Conservation (phyloP, 2,797 vertebrate species). For the Peromyscus nudipes region DNA sequence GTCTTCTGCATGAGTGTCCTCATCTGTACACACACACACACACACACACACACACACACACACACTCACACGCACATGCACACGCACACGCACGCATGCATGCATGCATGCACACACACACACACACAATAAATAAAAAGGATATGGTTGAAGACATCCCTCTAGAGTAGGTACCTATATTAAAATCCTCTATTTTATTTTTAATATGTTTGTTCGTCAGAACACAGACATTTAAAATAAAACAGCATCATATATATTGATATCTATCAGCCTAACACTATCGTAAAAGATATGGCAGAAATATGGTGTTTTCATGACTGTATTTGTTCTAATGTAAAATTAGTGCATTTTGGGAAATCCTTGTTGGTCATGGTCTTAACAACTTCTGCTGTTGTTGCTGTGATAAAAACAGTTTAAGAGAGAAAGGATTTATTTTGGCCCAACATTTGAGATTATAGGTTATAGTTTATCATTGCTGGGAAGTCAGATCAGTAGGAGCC, state of each 20-base stretch:
- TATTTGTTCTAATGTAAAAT: background rate
- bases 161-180: background rate
- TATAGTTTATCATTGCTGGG: background rate
- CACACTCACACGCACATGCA: background rate
- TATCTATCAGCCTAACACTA: background rate
- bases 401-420: background rate
- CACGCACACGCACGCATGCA: background rate
- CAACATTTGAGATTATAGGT: background rate
- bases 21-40: too few species aligned
- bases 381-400: background rate
- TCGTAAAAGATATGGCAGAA: conserved; percentile 11
- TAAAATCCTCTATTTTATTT: background rate
- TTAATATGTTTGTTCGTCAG: conserved; percentile 19
- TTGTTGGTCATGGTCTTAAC: background rate
- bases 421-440: background rate
- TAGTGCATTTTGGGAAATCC: background rate
- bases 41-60: too few species aligned
- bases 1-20: too few species aligned
- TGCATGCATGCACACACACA: too few species aligned
- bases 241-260: background rate
- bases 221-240: background rate
- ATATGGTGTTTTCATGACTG: background rate
- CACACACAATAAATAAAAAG: background rate
- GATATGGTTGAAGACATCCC: background rate
- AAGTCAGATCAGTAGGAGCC: background rate